Percentiles rank a stretch among this genome's conserved stretches.
Evolutionary conservation across 2,888 invertebrate species (phyloP).

Genomic region (Drosophila vallismaia): DNA sequence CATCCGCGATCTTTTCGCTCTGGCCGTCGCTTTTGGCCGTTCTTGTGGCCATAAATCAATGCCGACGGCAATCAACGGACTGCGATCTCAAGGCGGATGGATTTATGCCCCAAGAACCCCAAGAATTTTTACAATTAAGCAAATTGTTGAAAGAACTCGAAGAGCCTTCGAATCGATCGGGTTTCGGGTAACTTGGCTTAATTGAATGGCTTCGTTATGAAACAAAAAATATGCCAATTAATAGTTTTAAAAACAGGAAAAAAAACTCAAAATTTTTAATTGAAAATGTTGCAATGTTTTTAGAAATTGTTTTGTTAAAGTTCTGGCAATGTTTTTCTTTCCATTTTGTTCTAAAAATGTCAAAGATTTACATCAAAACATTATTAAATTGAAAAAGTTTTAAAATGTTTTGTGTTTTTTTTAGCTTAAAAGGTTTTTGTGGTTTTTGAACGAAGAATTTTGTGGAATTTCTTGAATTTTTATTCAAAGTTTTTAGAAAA

Average conservation of each 20-base stretch:
- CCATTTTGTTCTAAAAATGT: not conserved
- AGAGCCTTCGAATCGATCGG: constrained; percentile 20
- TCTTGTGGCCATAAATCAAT: constrained; percentile 45
- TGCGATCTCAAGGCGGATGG: constrained; percentile 28
- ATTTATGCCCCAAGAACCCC: constrained; percentile 21
- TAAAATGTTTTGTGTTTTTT: too few species aligned
- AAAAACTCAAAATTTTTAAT: not conserved
- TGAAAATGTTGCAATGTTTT: not conserved
- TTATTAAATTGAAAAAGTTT: not conserved
- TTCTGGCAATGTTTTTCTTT: not conserved
- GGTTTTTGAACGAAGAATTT: too few species aligned
- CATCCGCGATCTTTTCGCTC: constrained; percentile 16
- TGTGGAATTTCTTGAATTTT: too few species aligned
- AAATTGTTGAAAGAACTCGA: constrained; percentile 35
- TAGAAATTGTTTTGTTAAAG: not conserved
- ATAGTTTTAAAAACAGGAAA: not conserved
- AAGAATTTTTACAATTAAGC: constrained; percentile 31
- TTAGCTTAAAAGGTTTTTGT: too few species aligned
- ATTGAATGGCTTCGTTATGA: constrained; percentile 26
- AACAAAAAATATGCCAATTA: not conserved
- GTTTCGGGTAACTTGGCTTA: constrained; percentile 13
- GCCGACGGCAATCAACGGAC: constrained; percentile 49
- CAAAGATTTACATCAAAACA: not conserved
- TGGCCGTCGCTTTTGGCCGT: too few species aligned
- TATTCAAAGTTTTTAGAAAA: too few species aligned